phyloP scores from a whole-genome alignment of 2,797 vertebrate species.

The Bovichtus variegatus region DNA sequence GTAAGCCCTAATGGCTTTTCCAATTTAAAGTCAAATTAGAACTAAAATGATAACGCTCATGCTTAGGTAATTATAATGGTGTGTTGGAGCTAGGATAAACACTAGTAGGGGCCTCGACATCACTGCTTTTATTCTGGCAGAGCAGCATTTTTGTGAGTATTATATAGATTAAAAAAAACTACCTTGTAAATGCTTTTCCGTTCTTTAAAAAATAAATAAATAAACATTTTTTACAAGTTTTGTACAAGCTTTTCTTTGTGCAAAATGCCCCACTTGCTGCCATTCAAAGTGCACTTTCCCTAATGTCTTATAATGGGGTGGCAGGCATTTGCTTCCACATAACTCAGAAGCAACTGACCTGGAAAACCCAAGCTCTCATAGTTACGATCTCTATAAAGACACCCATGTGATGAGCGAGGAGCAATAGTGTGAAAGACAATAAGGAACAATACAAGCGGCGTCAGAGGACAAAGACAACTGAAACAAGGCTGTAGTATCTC shows the following conservation, averaged over 20 bases:
- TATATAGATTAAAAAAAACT: no score
- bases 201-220: no score
- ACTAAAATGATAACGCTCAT: conserved; percentile 57
- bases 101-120: conserved; percentile 11
- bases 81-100: conserved; percentile 33
- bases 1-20: conserved; percentile 40
- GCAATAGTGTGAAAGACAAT: conserved; percentile 46
- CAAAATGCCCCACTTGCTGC: conserved; percentile 11
- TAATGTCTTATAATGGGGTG: conserved; percentile 49
- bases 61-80: conserved; percentile 50
- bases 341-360: conserved; percentile 71
- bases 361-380: conserved; percentile 62
- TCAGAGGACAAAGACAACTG: conserved; percentile 32
- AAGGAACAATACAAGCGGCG: conserved; percentile 8
- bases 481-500: conserved; percentile 4
- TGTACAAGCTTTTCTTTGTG: conserved; percentile 1
- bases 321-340: conserved; percentile 44
- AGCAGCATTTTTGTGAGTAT: background rate
- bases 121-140: conserved; percentile 22
- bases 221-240: conserved; percentile 1
- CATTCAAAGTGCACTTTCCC: conserved; percentile 31
- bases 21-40: conserved; percentile 69
- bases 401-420: conserved; percentile 53
- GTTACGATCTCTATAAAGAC: conserved; percentile 57
- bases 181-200: no score